Evolutionary conservation across 2,797 vertebrate species (phyloP).

Genomic region (Hozukius guyotensis): DNA sequence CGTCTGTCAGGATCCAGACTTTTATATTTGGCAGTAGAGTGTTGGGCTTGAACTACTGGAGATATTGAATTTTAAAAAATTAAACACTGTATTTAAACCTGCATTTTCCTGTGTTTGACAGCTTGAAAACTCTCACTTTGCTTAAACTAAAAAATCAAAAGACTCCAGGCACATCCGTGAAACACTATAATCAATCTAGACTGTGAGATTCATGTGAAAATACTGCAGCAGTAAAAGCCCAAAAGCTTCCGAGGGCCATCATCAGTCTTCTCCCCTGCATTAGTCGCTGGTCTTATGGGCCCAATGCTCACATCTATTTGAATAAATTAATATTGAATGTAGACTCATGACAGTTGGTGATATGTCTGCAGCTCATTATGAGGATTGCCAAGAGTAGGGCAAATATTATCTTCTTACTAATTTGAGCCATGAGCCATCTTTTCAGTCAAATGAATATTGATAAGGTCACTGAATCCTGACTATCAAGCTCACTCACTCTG

Average conservation of each 20-base stretch:
- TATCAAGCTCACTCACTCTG: constrained; percentile 19
- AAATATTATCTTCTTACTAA: constrained; percentile 56
- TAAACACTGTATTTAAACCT: not conserved
- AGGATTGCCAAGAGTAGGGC: constrained; percentile 21
- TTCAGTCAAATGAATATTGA: constrained; percentile 64
- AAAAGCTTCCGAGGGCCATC: not conserved
- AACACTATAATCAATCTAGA: not conserved
- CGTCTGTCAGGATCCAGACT: not conserved
- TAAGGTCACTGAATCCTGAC: constrained; percentile 48
- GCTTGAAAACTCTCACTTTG: not conserved
- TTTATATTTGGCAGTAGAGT: not conserved
- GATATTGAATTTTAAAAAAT: not conserved
- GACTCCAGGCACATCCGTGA: not conserved
- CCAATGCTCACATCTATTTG: constrained; percentile 23
- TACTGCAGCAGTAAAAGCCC: not conserved
- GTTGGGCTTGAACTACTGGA: not conserved
- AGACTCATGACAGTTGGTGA: constrained; percentile 28
- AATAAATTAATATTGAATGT: constrained; percentile 55
- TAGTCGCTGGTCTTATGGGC: not conserved
- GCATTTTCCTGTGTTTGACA: not conserved
- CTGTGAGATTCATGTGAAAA: not conserved
- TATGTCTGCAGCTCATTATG: constrained; percentile 51
- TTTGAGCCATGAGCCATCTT: constrained; percentile 23
- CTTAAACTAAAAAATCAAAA: not conserved
- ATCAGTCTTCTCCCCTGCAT: constrained; percentile 9